Percentiles rank a stretch among this genome's conserved stretches.
Evolutionary conservation across 1,140 invertebrate species (phyloP).

Genomic region (Drosophila tropicalis): DNA sequence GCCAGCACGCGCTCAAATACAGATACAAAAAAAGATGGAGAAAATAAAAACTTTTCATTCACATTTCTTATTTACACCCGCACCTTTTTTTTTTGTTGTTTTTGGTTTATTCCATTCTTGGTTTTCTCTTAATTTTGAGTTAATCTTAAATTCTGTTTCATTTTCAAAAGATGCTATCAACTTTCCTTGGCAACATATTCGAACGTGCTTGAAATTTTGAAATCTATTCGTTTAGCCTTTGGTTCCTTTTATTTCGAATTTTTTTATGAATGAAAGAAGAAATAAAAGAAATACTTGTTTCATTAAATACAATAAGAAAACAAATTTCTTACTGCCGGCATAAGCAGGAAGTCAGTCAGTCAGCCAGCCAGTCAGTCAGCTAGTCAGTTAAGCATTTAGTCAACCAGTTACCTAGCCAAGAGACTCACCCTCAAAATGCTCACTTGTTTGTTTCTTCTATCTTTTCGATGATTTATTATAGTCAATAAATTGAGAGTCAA

Average conservation of each 20-base stretch:
- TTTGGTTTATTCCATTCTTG: constrained; percentile 36
- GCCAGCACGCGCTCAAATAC: constrained; percentile 54
- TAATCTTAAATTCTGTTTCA: constrained; percentile 69
- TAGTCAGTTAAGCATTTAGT: neutral
- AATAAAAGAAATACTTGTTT: constrained; percentile 21
- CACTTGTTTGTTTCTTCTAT: constrained; percentile 14
- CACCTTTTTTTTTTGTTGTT: constrained; percentile 40
- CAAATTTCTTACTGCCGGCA: constrained; percentile 15
- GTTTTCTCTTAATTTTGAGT: constrained; percentile 31
- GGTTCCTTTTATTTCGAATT: constrained; percentile 14
- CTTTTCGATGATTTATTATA: constrained; percentile 67
- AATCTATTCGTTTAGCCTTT: constrained; percentile 27
- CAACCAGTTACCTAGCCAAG: constrained; percentile 16
- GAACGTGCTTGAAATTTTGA: constrained; percentile 69
- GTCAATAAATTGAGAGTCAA: constrained; percentile 62
- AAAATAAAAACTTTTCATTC: constrained; percentile 63
- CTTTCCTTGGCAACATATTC: constrained; percentile 39
- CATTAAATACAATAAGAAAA: constrained; percentile 28
- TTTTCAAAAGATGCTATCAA: constrained; percentile 61
- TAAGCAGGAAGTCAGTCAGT: constrained; percentile 2
- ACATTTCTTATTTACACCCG: constrained; percentile 57
- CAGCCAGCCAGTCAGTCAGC: neutral
- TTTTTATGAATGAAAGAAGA: constrained; percentile 65
- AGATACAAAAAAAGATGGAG: constrained; percentile 36
- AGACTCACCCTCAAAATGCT: constrained; percentile 4